phyloP scores from a whole-genome alignment of 2,113 vertebrate genomes.

The Bungarus multicinctus region DNA sequence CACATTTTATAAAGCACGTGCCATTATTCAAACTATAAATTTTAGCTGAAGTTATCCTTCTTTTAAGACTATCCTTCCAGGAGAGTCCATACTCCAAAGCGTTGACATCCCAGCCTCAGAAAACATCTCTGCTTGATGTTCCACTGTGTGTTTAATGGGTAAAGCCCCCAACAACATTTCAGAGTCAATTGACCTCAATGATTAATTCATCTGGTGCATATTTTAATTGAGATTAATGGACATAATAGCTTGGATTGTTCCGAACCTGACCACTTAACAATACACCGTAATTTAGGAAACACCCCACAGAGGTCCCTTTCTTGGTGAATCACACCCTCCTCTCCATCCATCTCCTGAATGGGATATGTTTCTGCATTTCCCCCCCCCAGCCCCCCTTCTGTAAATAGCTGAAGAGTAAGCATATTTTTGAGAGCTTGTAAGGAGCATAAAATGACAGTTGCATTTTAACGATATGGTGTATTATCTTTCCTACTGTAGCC shows the following conservation, averaged over 20 bases:
- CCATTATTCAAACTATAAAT: not conserved
- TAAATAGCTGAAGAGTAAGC: slow-evolving; percentile 84
- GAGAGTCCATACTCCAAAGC: slow-evolving; percentile 8
- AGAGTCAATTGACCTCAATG: slow-evolving; percentile 37
- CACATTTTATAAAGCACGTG: not conserved
- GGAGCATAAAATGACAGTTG: slow-evolving; percentile 82
- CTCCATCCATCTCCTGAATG: slow-evolving; percentile 67
- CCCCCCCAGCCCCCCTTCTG: slow-evolving; percentile 30
- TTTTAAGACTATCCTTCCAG: slow-evolving; percentile 20
- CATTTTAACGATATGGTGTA: slow-evolving; percentile 86
- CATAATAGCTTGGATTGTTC: slow-evolving; percentile 16
- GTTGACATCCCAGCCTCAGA: slow-evolving; percentile 42
- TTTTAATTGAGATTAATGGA: slow-evolving; percentile 56
- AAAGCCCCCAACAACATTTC: slow-evolving; percentile 29
- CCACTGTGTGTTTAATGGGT: slow-evolving; percentile 7
- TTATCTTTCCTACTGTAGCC: slow-evolving; percentile 83
- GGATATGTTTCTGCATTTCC: slow-evolving; percentile 72
- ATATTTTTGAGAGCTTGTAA: slow-evolving; percentile 78
- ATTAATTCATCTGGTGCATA: slow-evolving; percentile 62
- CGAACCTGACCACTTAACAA: slow-evolving; percentile 49
- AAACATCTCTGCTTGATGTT: slow-evolving; percentile 31
- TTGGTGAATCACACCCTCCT: slow-evolving; percentile 62
- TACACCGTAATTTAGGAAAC: slow-evolving; percentile 62
- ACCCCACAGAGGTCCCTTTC: not conserved
- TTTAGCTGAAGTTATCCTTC: slow-evolving; percentile 15